Percentiles rank a stretch among this genome's conserved stretches.
Evolutionary conservation across 2,888 invertebrate genomes (phyloP).

Genomic region (Drosophila demipolita): DNA sequence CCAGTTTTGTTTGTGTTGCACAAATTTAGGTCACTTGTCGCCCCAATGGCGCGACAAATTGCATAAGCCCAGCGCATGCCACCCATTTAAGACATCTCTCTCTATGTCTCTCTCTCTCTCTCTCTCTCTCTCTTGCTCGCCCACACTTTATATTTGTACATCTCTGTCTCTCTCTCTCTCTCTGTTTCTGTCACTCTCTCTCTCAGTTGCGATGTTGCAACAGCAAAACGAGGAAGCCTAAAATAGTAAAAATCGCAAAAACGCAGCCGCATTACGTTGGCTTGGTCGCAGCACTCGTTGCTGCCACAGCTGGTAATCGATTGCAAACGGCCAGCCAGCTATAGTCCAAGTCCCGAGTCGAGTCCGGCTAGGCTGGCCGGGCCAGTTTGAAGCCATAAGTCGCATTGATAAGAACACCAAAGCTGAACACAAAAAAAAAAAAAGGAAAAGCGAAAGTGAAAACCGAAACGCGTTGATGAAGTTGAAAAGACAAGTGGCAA

Average conservation of each 20-base stretch:
- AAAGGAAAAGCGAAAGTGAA: constrained; percentile 23
- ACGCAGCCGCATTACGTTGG: constrained; percentile 59
- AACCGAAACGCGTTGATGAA: constrained; percentile 20
- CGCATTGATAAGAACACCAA: constrained; percentile 68
- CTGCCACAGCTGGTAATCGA: constrained; percentile 44
- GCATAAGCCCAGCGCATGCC: constrained; percentile 48
- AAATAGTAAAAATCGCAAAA: constrained; percentile 74
- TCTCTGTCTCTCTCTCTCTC: constrained; percentile 2
- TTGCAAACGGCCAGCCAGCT: constrained; percentile 39
- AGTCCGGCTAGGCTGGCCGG: constrained; percentile 43
- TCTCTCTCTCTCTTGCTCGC: not conserved
- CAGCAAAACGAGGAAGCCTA: constrained; percentile 78
- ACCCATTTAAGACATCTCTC: constrained; percentile 45
- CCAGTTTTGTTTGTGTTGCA: constrained; percentile 19
- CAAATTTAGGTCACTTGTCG: constrained; percentile 62
- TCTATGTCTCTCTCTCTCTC: constrained; percentile 10
- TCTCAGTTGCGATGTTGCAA: constrained; percentile 48
- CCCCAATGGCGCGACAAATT: constrained; percentile 42
- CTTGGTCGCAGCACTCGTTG: constrained; percentile 33
- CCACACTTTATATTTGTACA: not conserved
- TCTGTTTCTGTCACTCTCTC: not conserved
- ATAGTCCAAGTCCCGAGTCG: constrained; percentile 20
- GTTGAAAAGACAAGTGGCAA: constrained; percentile 35
- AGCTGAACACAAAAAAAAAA: not conserved
- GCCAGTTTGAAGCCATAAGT: constrained; percentile 75